Base-by-base conservation (phyloP, 2,797 vertebrate species). In the Sebastes diploproa region DNA sequence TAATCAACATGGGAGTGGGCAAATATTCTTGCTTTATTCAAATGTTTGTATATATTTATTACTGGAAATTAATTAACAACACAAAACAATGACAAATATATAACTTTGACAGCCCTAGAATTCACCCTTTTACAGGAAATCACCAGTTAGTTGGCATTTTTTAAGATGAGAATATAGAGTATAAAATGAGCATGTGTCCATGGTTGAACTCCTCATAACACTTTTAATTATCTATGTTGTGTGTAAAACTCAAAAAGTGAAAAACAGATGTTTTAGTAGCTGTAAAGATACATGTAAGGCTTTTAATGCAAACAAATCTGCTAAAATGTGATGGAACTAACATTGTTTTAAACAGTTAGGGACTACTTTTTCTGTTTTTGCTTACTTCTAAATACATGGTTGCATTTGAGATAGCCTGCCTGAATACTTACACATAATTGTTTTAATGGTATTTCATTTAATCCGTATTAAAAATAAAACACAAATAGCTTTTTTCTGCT, bases 271-370 rank as follows among this genome's bases (percentile, higher is more conserved):
- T 54, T 78, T 59, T 22, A 22, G 27, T 16, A 23, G 30, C 56
- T 59, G 16, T 52, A 3, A 46, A 64, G 9, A 42, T 46, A 46
- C 1, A 46, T 27, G 0, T 11, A 10, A 27, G 23, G 16, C 5
- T 6, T 52, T 56, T 7, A 25, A 13, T 25, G 25, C 13, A 56
- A 0, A 0, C 0, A 4, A 10, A 46, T 46, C 16, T 7, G 6
- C 16, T 0, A 20, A 18, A n/a, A n/a, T 52, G 20, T 52, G 50
- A n/a, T 16, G 6, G 16, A 64, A 55, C 13, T 23, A 8, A 13
- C n/a, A 3, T 14, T 54, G 60, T 18, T 50, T 67, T 20, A n/a
- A 69, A 13, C 14, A 30, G 9, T 23, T 4, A 2, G 3, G 13
- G 50, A 36, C 22, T 27, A 12, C 22, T 50, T 22, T 27, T 18